Evolutionary conservation across 2,888 invertebrate genomes (phyloP), one percentile per base, ranked within the genome.

Genomic region (Pyralis farinalis): DNA sequence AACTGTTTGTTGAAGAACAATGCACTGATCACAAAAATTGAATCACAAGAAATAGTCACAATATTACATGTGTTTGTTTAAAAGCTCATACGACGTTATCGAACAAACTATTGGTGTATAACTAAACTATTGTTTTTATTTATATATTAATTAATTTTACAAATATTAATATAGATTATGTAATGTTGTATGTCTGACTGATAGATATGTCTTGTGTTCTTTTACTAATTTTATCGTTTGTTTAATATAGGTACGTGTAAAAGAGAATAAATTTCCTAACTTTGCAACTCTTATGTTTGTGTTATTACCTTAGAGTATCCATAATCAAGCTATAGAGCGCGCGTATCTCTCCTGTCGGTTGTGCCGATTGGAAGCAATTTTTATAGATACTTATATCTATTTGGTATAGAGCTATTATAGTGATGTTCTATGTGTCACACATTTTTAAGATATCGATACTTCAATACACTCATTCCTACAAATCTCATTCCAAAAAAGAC

Each of bases 111-210:
- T 16, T 16, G 16, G 16, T 16, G 16, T 16, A 16, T 16, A 4
- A 16, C 16, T 16, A 16, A 16, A 16, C 4, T 32, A 32, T 20
- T 20, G 16, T 12, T 20, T 32, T n/a, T 7, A n/a, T 20, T 32
- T 20, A 20, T 16, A 16, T 16, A 21, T 27, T 4, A 12, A 16
- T 31, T 12, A 30, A 30, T 10, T 11, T 10, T 11, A 30, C 6
- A 31, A 31, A 7, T 30, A 30, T 31, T 31, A 31, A 12, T 8
- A 7, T 31, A 31, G 31, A 30, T 30, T 30, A 7, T 31, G 7
- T 31, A 12, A 12, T 8, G 27, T 58, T 58, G 58, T 53, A 41
- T 43, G 42, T 47, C 53, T 62, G 69, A 69, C 67, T 67, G 69
- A 69, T 58, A 55, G 46, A 51, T 55, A 59, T 43, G 37, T 39